Conservation (phyloP, 2,113 vertebrate species). For the Eulacestoma nigropectus region DNA sequence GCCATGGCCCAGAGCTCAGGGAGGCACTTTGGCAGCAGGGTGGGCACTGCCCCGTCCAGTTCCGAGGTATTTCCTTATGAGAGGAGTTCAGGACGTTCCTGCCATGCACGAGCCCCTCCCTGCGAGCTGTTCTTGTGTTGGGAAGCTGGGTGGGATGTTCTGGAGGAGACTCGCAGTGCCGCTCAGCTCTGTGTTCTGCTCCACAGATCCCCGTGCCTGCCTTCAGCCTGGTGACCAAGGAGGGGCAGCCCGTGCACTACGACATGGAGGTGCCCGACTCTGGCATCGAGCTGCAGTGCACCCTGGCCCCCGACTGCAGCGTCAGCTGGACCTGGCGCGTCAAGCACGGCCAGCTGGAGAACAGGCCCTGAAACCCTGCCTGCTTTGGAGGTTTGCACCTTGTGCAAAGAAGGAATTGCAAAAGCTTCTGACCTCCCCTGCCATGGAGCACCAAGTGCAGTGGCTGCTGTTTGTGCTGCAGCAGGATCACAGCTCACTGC, state of each 20-base stretch:
- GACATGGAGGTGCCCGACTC: slow-evolving; percentile 86
- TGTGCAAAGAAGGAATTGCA: neutral
- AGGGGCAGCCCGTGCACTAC: slow-evolving; percentile 77
- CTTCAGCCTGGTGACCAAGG: slow-evolving; percentile 86
- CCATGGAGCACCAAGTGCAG: neutral
- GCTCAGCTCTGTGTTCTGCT: neutral
- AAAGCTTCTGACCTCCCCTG: slow-evolving; percentile 21
- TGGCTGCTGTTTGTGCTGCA: neutral
- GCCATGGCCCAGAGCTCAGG: accelerated
- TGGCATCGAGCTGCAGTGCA: slow-evolving; percentile 84
- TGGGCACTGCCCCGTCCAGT: neutral
- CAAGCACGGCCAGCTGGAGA: slow-evolving; percentile 84
- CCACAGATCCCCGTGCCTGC: slow-evolving; percentile 84
- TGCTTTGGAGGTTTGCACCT: neutral
- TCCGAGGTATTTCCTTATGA: neutral
- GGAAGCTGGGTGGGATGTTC: neutral
- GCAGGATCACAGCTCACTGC: neutral
- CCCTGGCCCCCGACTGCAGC: slow-evolving; percentile 84
- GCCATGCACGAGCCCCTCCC: neutral
- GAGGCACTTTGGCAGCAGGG: neutral
- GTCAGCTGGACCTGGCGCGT: slow-evolving; percentile 86
- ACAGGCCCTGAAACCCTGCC: slow-evolving; percentile 41
- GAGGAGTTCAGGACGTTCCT: neutral
- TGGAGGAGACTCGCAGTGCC: neutral
- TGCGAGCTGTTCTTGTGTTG: no score